Evolutionary conservation across 2,888 invertebrate genomes (phyloP).

Genomic region (Alloplasta piceator): DNA sequence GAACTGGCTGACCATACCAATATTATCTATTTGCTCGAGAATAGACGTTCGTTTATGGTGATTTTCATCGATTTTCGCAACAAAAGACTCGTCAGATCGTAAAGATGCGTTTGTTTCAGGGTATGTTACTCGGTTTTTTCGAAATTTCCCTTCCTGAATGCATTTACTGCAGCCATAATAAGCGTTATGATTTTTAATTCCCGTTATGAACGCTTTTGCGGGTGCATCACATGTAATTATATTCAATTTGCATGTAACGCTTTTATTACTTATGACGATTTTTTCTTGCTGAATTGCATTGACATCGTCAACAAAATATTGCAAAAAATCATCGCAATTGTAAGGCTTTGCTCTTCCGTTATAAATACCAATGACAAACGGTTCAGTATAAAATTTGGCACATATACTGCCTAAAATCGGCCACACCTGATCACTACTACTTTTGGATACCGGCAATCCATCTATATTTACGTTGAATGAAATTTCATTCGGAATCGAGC

Average conservation of each 20-base stretch:
- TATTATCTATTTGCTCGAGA: conserved; percentile 48
- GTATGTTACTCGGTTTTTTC: conserved; percentile 56
- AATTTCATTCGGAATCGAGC: background rate
- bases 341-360: conserved; percentile 32
- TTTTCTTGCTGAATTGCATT: conserved; percentile 19
- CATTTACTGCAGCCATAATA: conserved; percentile 68
- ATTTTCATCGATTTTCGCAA: conserved; percentile 43
- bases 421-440: conserved; percentile 32
- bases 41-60: conserved; percentile 57
- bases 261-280: conserved; percentile 2
- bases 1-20: conserved; percentile 59
- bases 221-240: conserved; percentile 64
- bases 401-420: conserved; percentile 28
- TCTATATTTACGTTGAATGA: no score
- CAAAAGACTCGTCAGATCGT: conserved; percentile 63
- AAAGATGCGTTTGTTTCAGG: conserved; percentile 54
- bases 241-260: conserved; percentile 4
- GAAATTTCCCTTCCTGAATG: conserved; percentile 58
- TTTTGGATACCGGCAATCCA: no score
- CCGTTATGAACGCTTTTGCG: conserved; percentile 62
- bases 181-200: conserved; percentile 63
- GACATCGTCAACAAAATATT: conserved; percentile 44
- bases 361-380: conserved; percentile 36
- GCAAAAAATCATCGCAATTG: conserved; percentile 39
- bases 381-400: conserved; percentile 39